These are phyloP conservation scores for Burhinus oedicnemus DNA, from an alignment of 2,113 vertebrate genomes.

Conservation along the genomic window DNA sequence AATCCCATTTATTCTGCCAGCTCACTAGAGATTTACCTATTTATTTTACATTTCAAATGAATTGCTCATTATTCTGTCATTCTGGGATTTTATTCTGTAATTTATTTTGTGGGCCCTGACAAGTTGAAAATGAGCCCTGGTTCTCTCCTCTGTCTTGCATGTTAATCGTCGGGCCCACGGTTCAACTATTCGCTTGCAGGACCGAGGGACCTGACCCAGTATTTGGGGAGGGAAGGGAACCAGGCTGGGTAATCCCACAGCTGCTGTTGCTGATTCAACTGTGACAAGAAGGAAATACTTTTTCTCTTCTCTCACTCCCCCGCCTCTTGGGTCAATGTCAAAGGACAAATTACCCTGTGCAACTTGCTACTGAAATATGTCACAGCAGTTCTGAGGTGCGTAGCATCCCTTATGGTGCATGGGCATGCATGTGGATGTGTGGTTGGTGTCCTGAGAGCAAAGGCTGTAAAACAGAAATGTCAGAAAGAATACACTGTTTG, in stretches of 20 bases:
- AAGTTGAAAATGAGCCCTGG: constrained; percentile 61
- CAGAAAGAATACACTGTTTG: neutral
- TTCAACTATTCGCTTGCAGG: neutral
- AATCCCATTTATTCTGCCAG: constrained; percentile 73
- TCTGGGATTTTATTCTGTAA: constrained; percentile 71
- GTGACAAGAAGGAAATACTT: neutral
- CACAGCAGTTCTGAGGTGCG: neutral
- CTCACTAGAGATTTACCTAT: constrained; percentile 77
- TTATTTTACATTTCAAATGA: constrained; percentile 81
- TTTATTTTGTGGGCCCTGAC: constrained; percentile 68
- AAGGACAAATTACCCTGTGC: neutral
- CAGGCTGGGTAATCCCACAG: neutral
- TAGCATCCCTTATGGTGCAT: neutral
- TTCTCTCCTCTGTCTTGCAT: constrained; percentile 2
- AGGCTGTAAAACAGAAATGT: neutral
- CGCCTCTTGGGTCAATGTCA: neutral
- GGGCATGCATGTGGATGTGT: neutral
- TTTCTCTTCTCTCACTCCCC: neutral
- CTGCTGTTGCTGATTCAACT: neutral
- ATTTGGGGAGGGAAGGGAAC: neutral
- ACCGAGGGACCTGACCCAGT: neutral
- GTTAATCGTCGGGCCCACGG: constrained; percentile 16
- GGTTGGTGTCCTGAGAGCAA: neutral
- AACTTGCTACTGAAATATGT: neutral
- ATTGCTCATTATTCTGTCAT: constrained; percentile 76